Base-by-base conservation (phyloP, 2,797 vertebrate genomes). In the Poeciliopsis paucimaculata region DNA sequence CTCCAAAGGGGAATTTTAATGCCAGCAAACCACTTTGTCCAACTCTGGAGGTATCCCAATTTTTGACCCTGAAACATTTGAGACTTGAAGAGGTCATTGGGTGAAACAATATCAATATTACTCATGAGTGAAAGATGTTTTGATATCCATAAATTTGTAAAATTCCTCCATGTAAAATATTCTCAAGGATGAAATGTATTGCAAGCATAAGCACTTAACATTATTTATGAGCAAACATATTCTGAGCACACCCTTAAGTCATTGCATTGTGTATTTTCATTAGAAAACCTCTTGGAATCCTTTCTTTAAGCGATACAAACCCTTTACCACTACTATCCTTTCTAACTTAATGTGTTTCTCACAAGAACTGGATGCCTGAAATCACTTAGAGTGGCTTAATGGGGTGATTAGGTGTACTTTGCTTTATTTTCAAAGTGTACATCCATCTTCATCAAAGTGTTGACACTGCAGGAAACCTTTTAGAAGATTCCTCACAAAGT, bases 381-480 rank as follows among this genome's bases (percentile, higher is more conserved):
- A 92, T 91, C 82, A 89, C 84, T 90, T 80, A 87, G 78, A 87
- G 80, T 55, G 41, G 55, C 83, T 85, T 90, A 89, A 91, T 88
- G 78, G 81, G 81, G 80, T 90, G 88, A 91, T 92, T 83, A 88
- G 86, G 84, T 78, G 78, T 79, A 86, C 82, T 86, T 82, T 5
- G 45, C 89, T 80, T 75, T 82, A 72, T 84, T 93, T 86, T 85
- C 76, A 84, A 85, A 86, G 83, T 76, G 78, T 75, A 83, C 85
- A 93, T 91, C 80, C 84, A 90, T 93, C 89, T 92, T 87, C 43
- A n/a, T 75, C 83, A 81, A 77, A 88, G 78, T 84, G 86, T 89
- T 90, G 88, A 78, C 88, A 83, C 62, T 87, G 87, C 86, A 91
- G 87, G 86, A 89, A 85, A 86, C 64, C 84, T 47, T 62, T 64